Evolutionary conservation across 2,797 vertebrate genomes (phyloP).

Genomic region (Zonotrichia albicollis): DNA sequence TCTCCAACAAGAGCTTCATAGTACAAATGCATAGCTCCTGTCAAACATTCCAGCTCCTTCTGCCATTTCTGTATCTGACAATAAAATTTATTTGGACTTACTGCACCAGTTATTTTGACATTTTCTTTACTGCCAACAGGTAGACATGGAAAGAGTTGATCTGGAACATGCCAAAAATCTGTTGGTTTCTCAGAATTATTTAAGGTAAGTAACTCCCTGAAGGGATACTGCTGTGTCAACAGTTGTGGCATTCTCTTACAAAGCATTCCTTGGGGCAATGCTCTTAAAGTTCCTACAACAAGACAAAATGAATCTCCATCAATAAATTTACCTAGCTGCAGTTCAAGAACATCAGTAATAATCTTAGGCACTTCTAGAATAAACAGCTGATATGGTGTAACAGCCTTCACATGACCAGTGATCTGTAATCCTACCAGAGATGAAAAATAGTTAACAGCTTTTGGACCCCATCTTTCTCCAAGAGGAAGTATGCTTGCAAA

Average conservation of each 20-base stretch:
- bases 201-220: conserved; percentile 62
- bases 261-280: conserved; percentile 72
- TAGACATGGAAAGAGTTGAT: conserved; percentile 75
- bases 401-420: conserved; percentile 81
- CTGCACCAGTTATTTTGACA: conserved; percentile 82
- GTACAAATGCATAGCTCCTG: conserved; percentile 73
- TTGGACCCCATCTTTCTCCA: conserved; percentile 75
- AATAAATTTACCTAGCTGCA: conserved; percentile 82
- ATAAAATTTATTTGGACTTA: conserved; percentile 83
- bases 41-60: conserved; percentile 81
- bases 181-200: conserved; percentile 53
- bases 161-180: conserved; percentile 76
- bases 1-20: conserved; percentile 73
- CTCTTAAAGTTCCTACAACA: conserved; percentile 82
- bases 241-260: conserved; percentile 76
- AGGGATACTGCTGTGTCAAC: conserved; percentile 72
- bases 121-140: conserved; percentile 75
- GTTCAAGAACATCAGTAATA: conserved; percentile 77
- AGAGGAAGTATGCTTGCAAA: conserved; percentile 87
- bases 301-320: conserved; percentile 87
- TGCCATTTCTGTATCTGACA: conserved; percentile 82
- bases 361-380: conserved; percentile 87
- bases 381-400: conserved; percentile 81
- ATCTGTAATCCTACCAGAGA: conserved; percentile 80
- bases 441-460: conserved; percentile 83